Base-by-base conservation (phyloP, 2,888 invertebrate genomes). In the Iselma pallidipennis region DNA sequence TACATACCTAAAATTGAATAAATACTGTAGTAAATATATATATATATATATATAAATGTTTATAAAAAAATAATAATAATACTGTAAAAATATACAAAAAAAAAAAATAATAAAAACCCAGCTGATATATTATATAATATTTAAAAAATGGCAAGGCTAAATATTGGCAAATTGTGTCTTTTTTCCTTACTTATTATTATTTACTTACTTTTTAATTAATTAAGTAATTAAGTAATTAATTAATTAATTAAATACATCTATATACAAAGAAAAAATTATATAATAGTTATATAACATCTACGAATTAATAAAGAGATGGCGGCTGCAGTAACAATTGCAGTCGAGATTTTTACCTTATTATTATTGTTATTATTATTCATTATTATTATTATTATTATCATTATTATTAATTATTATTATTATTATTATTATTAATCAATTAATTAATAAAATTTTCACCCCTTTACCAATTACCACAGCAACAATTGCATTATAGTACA, bases 41-140 rank as follows among this genome's bases (percentile, higher is more conserved):
- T n/a, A n/a, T n/a, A n/a, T n/a, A n/a, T n/a, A n/a, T n/a, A n/a
- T n/a, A n/a, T n/a, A n/a, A n/a, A n/a, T n/a, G n/a, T n/a, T n/a
- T n/a, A n/a, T n/a, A n/a, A n/a, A n/a, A n/a, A n/a, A 70, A 61
- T 66, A 71, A 71, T 71, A 71, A 70, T 72, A 73, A 75, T 76
- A 75, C 76, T 77, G 75, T 74, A 75, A 75, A 73, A 75, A 74
- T 73, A 68, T 74, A 74, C 72, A 74, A 73, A 73, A 74, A 73
- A 71, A 75, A 69, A 71, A 60, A 55, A 56, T 45, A 57, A 48
- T 56, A 56, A 29, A 61, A 63, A 57, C 61, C 57, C 59, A 55
- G 62, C 59, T 61, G 55, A n/a, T n/a, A n/a, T n/a, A n/a, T n/a
- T n/a, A n/a, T n/a, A n/a, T n/a, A n/a, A n/a, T n/a, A n/a, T n/a